Evolutionary conservation across 2,797 vertebrate genomes (phyloP), one percentile per base, ranked within the genome.

Genomic region (Anisognathus igniventris): DNA sequence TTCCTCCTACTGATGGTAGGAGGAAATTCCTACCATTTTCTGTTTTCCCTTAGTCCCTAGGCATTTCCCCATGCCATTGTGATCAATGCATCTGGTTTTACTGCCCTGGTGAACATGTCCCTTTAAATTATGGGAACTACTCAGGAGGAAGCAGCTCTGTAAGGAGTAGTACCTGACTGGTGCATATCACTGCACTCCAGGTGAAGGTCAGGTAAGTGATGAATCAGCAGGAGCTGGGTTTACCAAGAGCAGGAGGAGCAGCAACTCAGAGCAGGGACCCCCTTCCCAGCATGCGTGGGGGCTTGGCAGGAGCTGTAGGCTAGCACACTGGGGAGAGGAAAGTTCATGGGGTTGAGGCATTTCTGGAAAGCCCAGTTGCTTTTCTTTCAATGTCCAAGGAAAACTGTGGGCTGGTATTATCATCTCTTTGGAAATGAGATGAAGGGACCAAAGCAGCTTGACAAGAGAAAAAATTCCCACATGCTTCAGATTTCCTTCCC

Each of bases 281-380:
- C 17, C 31, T 51, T 51, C 48, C 30, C 44, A 64, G 48, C 17
- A 3, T 11, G 33, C 1, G 0, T n/a, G 1, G 6, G 22, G 12
- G 35, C 56, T 56, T 25, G 23, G 31, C 64, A 72, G 72, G 51
- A 72, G 16, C 12, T 6, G 24, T 22, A 31, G 83, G 25, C 31
- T 64, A 83, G 64, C 22, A 67, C 1, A 1, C 18, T n/a, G 28
- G 61, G n/a, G 31, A 65, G 42, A 70, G 67, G 13, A 86, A 72
- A 60, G 8, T 15, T 73, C 44, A 33, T 0, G 1, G 28, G 7
- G 12, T 12, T 39, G 56, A 56, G 31, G 12, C 19, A 40, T 56
- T 84, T 80, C 70, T 84, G 53, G 28, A 68, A 78, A 72, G 30
- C 23, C 73, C 5, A 15, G 14, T 9, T 3, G 5, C 44, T 48